A percentile compares a stretch with the other conserved stretches of the same genome.
phyloP scores from a whole-genome alignment of 2,888 invertebrate genomes.

The Tyria jacobaeae region DNA sequence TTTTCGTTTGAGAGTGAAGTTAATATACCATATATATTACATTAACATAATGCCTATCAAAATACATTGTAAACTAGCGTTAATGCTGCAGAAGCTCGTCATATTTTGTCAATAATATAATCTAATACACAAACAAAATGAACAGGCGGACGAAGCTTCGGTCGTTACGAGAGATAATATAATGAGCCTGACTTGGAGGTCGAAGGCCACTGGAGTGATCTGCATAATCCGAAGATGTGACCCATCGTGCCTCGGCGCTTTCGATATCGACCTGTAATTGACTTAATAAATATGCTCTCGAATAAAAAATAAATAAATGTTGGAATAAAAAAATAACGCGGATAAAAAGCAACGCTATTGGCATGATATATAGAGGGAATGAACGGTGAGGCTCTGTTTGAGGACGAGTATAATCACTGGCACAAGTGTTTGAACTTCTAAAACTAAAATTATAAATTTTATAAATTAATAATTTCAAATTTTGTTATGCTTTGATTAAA shows the following conservation, averaged over 20 bases:
- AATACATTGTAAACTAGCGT: neutral
- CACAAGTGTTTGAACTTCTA: conserved; percentile 1
- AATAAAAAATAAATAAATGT: conserved; percentile 30
- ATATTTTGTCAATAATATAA: conserved; percentile 12
- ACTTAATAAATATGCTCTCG: conserved; percentile 41
- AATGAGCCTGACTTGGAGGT: conserved; percentile 20
- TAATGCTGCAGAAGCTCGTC: conserved; percentile 6
- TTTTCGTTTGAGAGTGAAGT: too few species aligned
- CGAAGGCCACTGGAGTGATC: conserved; percentile 47
- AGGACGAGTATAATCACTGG: conserved; percentile 6
- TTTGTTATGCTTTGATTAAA: too few species aligned
- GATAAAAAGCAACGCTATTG: conserved; percentile 27
- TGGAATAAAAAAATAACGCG: conserved; percentile 29
- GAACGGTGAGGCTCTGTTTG: conserved; percentile 4
- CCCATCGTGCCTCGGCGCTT: neutral
- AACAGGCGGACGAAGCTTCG: conserved; percentile 8
- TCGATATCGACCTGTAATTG: conserved; percentile 31
- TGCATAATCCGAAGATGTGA: conserved; percentile 44
- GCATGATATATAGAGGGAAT: conserved; percentile 14
- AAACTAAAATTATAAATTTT: neutral
- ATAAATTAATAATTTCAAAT: too few species aligned
- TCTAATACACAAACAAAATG: conserved; percentile 11
- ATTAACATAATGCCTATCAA: conserved; percentile 15
- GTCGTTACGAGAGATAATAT: conserved; percentile 17
- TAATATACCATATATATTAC: neutral